Base-by-base conservation (phyloP, 92 coral and sea anemone species). In the Diadumene lineata region DNA sequence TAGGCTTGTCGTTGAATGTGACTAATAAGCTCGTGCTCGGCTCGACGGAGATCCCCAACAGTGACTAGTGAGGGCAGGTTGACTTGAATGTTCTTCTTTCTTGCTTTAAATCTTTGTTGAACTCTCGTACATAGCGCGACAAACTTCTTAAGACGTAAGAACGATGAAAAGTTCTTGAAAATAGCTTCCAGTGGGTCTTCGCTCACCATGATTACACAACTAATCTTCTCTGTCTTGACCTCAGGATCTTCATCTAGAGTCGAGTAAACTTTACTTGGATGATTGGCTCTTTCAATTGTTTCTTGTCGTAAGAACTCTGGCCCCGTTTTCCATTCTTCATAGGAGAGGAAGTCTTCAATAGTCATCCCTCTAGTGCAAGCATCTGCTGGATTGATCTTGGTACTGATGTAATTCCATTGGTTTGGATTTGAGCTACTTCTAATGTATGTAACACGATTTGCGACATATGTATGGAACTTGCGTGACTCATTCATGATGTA, bases 321-420 rank as follows among this genome's bases (percentile, higher is more conserved):
- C 50, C 81, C 85, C 56, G 55, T 66, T 29, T 62, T 66, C 85
- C 81, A 83, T 19, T 69, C 38, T 48, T 76, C 76, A 62, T 70
- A 48, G 27, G n/a, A 26, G 9, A 77, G 63, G 50, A 83, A 63
- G 51, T 31, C 53, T 0, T 79, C 80, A 62, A 74, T 77, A 30
- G 80, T 2, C 30, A 71, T 57, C 28, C 88, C 84, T 56, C 81
- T 38, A 8, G 84, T 73, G 19, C 67, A 60, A 34, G 66, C 50
- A 21, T 73, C 68, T 34, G 78, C 68, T 33, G 68, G 66, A 22
- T 73, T 73, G 30, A 2, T 24, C 29, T 50, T 60, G 17, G 60
- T 74, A 56, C 62, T 44, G 17, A 73, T n/a, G 31, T 73, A 57
- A n/a, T 64, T 34, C 56, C 56, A 73, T n/a, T 73, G 68, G 21